A percentile compares a stretch with the other conserved stretches of the same genome.
phyloP scores from a whole-genome alignment of 2,888 invertebrate genomes.

The Tenthredo mesomela region DNA sequence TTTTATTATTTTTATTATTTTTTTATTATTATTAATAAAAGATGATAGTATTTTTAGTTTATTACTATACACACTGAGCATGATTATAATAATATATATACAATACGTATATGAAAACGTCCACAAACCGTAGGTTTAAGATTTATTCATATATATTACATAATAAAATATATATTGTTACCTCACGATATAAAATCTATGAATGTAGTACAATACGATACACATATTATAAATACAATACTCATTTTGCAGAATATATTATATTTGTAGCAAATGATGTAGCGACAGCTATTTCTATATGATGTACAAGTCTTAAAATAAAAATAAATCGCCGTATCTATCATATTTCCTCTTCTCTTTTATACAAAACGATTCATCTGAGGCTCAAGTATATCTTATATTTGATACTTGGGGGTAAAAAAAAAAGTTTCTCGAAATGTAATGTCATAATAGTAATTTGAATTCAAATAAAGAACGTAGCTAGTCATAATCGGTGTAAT shows the following conservation, averaged over 20 bases:
- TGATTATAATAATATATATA: slow-evolving; percentile 4
- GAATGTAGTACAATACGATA: not conserved
- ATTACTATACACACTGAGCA: not conserved
- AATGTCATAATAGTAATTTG: not conserved
- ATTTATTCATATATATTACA: not conserved
- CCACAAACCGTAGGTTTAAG: not conserved
- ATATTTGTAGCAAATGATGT: not conserved
- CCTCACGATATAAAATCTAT: slow-evolving; percentile 4
- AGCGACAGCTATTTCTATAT: not conserved
- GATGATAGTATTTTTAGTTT: not conserved
- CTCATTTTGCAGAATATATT: slow-evolving; percentile 14
- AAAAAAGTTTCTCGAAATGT: too few species aligned
- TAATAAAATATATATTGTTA: slow-evolving; percentile 22
- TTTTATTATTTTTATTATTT: not conserved
- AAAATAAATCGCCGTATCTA: not conserved
- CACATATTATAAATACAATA: not conserved
- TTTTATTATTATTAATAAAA: not conserved
- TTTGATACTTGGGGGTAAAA: not conserved
- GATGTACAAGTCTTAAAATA: not conserved
- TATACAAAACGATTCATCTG: not conserved
- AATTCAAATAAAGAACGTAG: not conserved
- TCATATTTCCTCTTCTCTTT: not conserved
- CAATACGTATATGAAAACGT: not conserved
- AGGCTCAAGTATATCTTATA: not conserved
- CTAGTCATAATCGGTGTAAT: not conserved